Evolutionary conservation across 64 coral and sea anemone genomes (phyloP).

Genomic region (Actinia tenebrosa): DNA sequence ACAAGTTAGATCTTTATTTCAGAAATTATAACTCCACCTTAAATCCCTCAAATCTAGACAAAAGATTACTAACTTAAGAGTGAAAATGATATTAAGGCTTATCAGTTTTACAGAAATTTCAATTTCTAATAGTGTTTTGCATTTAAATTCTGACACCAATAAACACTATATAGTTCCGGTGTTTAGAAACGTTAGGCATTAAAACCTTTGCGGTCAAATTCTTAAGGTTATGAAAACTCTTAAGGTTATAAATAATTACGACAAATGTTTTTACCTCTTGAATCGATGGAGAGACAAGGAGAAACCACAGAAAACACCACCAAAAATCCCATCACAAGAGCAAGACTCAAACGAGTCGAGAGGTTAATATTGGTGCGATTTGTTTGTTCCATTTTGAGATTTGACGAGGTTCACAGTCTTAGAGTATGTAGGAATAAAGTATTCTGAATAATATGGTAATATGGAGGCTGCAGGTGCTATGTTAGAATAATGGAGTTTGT

Average conservation of each 20-base stretch:
- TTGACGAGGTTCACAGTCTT: neutral
- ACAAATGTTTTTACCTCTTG: neutral
- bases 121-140: too few relatives aligned
- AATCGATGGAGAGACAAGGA: neutral
- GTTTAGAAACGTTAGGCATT: too few relatives aligned
- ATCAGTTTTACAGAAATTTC: too few relatives aligned
- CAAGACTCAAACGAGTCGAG: neutral
- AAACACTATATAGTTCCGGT: too few relatives aligned
- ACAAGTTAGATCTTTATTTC: too few relatives aligned
- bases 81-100: too few relatives aligned
- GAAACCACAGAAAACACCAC: neutral
- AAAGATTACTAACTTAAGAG: too few relatives aligned
- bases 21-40: too few relatives aligned
- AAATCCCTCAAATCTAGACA: too few relatives aligned
- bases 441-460: neutral
- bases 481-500: neutral
- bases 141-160: too few relatives aligned
- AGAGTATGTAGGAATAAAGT: neutral
- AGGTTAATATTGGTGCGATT: neutral
- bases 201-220: neutral
- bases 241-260: neutral
- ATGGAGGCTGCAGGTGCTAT: neutral
- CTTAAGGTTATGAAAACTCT: too few relatives aligned
- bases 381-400: neutral
- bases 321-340: neutral